Conservation (phyloP, 2,797 vertebrate genomes). For the Tympanoctomys barrerae region DNA sequence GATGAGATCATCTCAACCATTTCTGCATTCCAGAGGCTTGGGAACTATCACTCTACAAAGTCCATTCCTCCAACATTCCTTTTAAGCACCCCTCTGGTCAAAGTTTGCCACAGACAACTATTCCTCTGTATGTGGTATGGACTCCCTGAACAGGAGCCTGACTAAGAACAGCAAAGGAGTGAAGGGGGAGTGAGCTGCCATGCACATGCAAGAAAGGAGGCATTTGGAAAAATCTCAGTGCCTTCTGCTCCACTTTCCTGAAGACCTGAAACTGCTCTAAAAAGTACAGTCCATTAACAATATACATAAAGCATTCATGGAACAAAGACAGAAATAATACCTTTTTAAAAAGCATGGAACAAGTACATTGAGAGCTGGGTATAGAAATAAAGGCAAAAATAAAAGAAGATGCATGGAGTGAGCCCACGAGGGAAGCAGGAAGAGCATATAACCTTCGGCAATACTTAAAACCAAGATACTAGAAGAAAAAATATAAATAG, state of each 20-base stretch:
- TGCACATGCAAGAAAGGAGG: fast-evolving
- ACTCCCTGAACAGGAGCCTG: background rate
- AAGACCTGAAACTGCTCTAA: background rate
- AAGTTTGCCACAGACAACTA: background rate
- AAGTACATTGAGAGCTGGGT: background rate
- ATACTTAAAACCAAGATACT: background rate
- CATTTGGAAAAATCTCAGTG: background rate
- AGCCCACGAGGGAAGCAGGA: background rate
- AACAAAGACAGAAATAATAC: no score
- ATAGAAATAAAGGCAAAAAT: background rate
- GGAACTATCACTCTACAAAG: background rate
- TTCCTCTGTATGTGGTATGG: background rate
- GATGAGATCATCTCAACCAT: background rate
- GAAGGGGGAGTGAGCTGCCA: background rate
- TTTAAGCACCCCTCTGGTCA: background rate
- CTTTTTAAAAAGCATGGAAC: no score
- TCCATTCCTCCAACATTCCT: background rate
- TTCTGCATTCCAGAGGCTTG: background rate
- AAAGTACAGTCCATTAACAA: background rate
- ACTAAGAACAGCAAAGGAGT: background rate
- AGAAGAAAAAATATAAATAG: background rate
- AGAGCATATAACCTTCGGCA: background rate
- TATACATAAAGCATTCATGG: no score
- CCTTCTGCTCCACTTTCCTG: background rate
- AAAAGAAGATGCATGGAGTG: no score